Evolutionary conservation across 2,113 vertebrate species (phyloP), one percentile per base, ranked within the genome.

Genomic region (Taurulus bubalis): DNA sequence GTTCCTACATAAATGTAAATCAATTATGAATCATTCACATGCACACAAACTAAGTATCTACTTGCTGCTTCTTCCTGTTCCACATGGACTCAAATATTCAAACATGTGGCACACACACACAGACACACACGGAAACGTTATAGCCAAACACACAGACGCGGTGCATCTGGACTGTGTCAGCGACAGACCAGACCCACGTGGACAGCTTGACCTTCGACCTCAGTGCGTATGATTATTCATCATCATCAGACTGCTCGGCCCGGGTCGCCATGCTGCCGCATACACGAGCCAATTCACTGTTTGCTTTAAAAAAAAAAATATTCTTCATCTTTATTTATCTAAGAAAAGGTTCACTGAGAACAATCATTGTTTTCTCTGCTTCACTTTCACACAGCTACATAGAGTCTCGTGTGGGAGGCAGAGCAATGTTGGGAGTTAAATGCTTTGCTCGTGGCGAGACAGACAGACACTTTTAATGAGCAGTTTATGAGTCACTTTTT

Each of bases 91-190:
- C 34, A 70, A 51, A 79, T 56, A 74, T 68, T 47, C 22, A 77
- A 36, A 74, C 24, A 64, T 2, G 2, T 2, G 15, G 14, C 15
- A 51, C 69, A 67, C 73, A 67, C 75, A 64, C 30, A 71, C 51
- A 73, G 5, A 8, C 62, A 62, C 18, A 73, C 78, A 68, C 14
- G 40, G 55, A 40, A 42, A 82, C 88, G 56, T 79, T 65, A 75
- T n/a, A 65, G 34, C 70, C 79, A 87, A 83, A 88, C 73, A 82
- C 77, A 72, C 6, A 79, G 80, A 83, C 42, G 40, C 76, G 65
- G 60, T 26, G 53, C 4, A 65, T 87, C 94, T 95, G 94, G 90
- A 91, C 84, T 93, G 80, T 92, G 87, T 94, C 93, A 90, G 60
- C 12, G 56, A 78, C 79, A 85, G 75, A 81, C 89, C 88, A 92